phyloP scores from a whole-genome alignment of 2,888 invertebrate species.

The Apoda limacodes region DNA sequence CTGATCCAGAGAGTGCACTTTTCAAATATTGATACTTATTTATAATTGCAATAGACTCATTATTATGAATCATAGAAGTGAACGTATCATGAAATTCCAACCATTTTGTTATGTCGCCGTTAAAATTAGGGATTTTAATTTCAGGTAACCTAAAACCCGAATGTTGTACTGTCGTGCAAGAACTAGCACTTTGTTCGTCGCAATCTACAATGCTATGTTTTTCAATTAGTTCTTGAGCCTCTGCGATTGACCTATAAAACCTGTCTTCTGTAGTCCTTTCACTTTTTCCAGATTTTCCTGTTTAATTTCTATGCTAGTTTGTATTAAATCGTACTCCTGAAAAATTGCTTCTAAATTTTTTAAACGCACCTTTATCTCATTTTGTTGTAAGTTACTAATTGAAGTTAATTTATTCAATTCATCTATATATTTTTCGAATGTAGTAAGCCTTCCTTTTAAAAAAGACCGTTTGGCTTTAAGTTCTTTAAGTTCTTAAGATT shows the following conservation, averaged over 20 bases:
- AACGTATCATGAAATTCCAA: conserved; percentile 7
- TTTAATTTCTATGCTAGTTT: conserved; percentile 5
- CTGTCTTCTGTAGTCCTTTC: conserved; percentile 2
- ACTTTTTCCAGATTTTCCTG: conserved; percentile 3
- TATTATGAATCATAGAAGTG: conserved; percentile 7
- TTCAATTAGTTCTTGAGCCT: conserved; percentile 4
- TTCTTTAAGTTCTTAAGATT: conserved; percentile 4
- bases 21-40: conserved; percentile 8
- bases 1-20: conserved; percentile 4
- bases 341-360: conserved; percentile 5
- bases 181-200: conserved; percentile 3
- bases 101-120: conserved; percentile 5
- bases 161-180: background rate
- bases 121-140: conserved; percentile 4
- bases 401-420: conserved; percentile 1
- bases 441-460: conserved; percentile 5
- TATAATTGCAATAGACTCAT: conserved; percentile 6
- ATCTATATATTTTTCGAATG: conserved; percentile 4
- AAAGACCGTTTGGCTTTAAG: conserved; percentile 3
- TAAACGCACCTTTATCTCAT: conserved; percentile 4
- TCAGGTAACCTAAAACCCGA: background rate
- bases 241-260: conserved; percentile 5
- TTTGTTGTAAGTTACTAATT: conserved; percentile 1
- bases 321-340: conserved; percentile 5
- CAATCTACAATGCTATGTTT: conserved; percentile 1